Evolutionary conservation across 2,888 invertebrate species (phyloP).

Genomic region (Molanna angustata): DNA sequence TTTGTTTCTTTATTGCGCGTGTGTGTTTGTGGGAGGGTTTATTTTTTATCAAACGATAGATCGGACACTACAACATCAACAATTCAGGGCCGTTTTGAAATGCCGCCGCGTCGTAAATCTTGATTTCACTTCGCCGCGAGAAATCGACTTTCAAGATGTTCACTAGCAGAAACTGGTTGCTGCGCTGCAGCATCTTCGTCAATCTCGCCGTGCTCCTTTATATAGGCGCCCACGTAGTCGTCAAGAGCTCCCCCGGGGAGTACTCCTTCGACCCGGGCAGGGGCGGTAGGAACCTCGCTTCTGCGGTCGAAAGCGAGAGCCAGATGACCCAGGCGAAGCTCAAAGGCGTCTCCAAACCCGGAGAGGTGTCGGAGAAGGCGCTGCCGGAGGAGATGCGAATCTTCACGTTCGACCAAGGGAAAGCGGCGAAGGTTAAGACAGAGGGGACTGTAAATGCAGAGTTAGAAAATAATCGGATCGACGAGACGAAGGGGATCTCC

Average conservation of each 20-base stretch:
- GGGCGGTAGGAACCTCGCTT: constrained; percentile 16
- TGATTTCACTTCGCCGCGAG: no score
- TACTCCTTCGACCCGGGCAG: constrained; percentile 22
- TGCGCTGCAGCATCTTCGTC: constrained; percentile 71
- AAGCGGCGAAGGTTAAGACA: constrained; percentile 22
- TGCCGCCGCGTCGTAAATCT: no score
- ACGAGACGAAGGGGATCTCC: constrained; percentile 32
- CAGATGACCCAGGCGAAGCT: background rate
- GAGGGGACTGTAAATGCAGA: constrained; percentile 34
- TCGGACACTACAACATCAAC: no score
- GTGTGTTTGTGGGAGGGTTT: no score
- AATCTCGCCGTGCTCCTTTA: constrained; percentile 71
- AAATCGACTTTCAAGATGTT: constrained; percentile 45
- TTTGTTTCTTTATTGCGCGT: no score
- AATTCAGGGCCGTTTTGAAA: no score
- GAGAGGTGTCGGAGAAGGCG: constrained; percentile 36
- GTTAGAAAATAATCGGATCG: background rate
- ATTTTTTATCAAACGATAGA: no score
- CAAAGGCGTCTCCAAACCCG: constrained; percentile 36
- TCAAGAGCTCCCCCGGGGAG: constrained; percentile 39
- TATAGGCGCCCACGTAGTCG: constrained; percentile 64
- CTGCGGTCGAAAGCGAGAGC: constrained; percentile 13
- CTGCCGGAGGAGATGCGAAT: constrained; percentile 20
- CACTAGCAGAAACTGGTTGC: constrained; percentile 65
- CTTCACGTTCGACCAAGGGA: constrained; percentile 19